phyloP scores from a whole-genome alignment of 2,797 vertebrate species.

The Phylloscopus collybita region DNA sequence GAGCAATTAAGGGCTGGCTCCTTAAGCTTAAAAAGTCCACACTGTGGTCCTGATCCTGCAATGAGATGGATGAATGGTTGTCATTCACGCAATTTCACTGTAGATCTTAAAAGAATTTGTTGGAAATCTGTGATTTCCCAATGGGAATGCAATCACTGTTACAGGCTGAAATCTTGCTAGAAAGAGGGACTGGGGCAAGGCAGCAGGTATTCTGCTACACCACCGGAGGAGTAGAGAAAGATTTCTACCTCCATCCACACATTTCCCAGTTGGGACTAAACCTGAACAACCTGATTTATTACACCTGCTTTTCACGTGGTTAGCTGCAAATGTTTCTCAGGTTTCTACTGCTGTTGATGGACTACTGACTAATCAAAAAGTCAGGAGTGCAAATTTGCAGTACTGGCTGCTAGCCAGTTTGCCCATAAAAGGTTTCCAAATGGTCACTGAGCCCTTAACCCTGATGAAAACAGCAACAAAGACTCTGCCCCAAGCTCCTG shows the following conservation, averaged over 20 bases:
- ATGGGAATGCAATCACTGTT: background rate
- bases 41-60: background rate
- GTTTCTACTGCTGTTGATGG: slow-evolving; percentile 67
- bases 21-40: background rate
- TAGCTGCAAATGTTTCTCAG: slow-evolving; percentile 73
- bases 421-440: slow-evolving; percentile 70
- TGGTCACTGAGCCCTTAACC: slow-evolving; percentile 63
- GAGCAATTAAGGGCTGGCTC: background rate
- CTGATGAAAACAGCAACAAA: slow-evolving; percentile 64
- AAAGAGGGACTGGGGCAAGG: background rate
- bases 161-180: background rate
- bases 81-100: background rate
- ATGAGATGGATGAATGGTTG: background rate
- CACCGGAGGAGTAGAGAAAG: background rate
- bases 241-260: slow-evolving; percentile 44
- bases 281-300: slow-evolving; percentile 71
- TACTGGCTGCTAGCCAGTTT: slow-evolving; percentile 68
- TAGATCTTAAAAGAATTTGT: background rate
- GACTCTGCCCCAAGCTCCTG: slow-evolving; percentile 46
- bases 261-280: slow-evolving; percentile 70
- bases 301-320: slow-evolving; percentile 71
- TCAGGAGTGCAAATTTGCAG: slow-evolving; percentile 68
- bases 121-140: background rate
- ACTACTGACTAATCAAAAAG: slow-evolving; percentile 74
- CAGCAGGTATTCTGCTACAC: background rate